Base-by-base conservation (phyloP, 2,888 invertebrate genomes). In the Agriopis marginaria region DNA sequence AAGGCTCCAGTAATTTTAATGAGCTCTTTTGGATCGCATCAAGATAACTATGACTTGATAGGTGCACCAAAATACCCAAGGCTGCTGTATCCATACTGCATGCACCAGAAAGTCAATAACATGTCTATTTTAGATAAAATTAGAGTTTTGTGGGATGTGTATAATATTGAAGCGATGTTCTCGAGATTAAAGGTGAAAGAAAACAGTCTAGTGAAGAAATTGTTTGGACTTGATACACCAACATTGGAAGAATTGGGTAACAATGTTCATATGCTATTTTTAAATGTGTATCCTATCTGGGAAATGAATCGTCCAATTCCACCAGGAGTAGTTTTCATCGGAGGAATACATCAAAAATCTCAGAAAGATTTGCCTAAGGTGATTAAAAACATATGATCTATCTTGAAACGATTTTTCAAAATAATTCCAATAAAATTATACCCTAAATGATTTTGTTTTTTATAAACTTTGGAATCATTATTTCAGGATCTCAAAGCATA, bases 1-100 rank as follows among this genome's bases (percentile, higher is more conserved):
- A 82, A 88, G 14, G 84, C 84, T n/a, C 90, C 93, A 2, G 75
- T 89, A 0, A 88, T 95, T 67, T 89, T 84, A n/a, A 79, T 91
- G 0, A 80, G 82, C 12, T 86, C 88, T 0, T 77, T 88, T 56
- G 88, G 87, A 50, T 84, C 83, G 1, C 64, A 80, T 8, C 71
- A 78, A 12, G 75, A 76, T 3, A 78, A 81, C 4, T 86, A 86
- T 63, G 81, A 85, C 12, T 73, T 79, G 0, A 70, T 90, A 3
- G 91, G 91, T 12, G 89, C 86, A 76, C 87, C 89, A 12, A 79
- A 77, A 14, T 86, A 91, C 79, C 88, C 89, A 0, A 44, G 59
- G 0, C 74, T 86, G 3, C 56, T 85, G 5, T 88, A 87, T 75
- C 86, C 89, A 7, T 53, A 65, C 49, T 56, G 49, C 17, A 51